Percentiles rank a stretch among this genome's conserved stretches.
phyloP scores from a whole-genome alignment of 2,113 vertebrate species.

The Alces alces region DNA sequence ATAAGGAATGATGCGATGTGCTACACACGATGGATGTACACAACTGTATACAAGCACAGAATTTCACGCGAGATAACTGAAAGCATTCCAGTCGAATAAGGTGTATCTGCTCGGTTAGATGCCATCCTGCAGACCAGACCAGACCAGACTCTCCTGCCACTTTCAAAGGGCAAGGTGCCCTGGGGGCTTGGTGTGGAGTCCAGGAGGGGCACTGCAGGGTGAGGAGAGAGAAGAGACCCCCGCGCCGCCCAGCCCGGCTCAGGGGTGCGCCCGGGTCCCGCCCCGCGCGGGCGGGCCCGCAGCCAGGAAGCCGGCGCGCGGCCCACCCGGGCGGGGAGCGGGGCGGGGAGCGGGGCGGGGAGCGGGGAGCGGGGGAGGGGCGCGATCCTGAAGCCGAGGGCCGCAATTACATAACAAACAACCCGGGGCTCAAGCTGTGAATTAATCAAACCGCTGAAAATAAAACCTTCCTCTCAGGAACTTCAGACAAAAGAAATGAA shows the following conservation, averaged over 20 bases:
- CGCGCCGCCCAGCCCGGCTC: not conserved
- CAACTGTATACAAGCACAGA: not conserved
- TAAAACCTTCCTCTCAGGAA: conserved; percentile 89
- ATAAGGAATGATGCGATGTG: not conserved
- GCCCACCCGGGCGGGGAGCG: conserved; percentile 57
- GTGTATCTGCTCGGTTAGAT: not conserved
- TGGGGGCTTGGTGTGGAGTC: not conserved
- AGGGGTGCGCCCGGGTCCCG: not conserved
- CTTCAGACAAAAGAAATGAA: conserved; percentile 88
- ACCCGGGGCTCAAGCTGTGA: conserved; percentile 84
- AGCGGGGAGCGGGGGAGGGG: not conserved
- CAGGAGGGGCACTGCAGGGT: not conserved
- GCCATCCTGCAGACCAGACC: not conserved
- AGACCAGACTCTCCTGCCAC: not conserved
- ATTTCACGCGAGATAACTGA: not conserved
- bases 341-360: too few relatives aligned
- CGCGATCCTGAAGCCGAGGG: conserved; percentile 72
- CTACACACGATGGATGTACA: too few relatives aligned
- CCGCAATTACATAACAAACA: conserved; percentile 84
- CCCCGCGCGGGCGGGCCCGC: not conserved
- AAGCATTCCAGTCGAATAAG: not conserved
- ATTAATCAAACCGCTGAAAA: conserved; percentile 87
- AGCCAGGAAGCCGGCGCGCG: conserved; percentile 50
- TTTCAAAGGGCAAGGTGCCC: not conserved
- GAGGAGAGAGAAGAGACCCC: not conserved